Evolutionary conservation across 2,113 vertebrate species (phyloP), one percentile per base, ranked within the genome.

Genomic region (Phylloscopus trochilus): DNA sequence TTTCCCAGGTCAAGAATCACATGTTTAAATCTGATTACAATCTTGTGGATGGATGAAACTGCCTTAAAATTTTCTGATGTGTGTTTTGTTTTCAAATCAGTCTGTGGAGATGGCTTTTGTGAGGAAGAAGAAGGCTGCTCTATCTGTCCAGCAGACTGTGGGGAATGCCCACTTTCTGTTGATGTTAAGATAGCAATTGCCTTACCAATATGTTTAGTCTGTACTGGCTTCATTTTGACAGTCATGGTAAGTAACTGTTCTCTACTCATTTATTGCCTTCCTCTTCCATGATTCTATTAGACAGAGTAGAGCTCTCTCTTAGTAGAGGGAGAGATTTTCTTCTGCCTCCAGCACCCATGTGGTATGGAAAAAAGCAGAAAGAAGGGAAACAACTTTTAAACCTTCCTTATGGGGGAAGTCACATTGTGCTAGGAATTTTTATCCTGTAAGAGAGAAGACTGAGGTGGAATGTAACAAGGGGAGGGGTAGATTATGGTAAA

Each of bases 61-160:
- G 15, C 22, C 78, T 89, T 95, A 59, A 93, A 70, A 21, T 63
- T 66, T 69, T 62, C 41, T 67, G 23, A 78, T 63, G 12, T 5
- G 3, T 85, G 6, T 87, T 92, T 88, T 43, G 37, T 79, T 94
- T 79, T 74, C 49, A 63, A 33, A 90, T 78, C 60, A 98, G 98
- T 98, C 76, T 99, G 98, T 91, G 98, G 98, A 16, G 97, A 98
- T 47, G 95, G 94, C 11, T 49, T 97, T 62, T 99, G 98, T 86
- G 98, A 98, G 69, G 97, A 97, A 78, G 98, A 97, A 7, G 98
- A 98, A 97, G 90, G 95, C 35, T 99, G 98, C 51, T 98, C 96
- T 55, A 97, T 89, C 5, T 98, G 98, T 87, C 98, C 98, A 1
- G 98, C 97, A 20, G 98, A 98, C 75, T 99, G 98, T 67, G 98